These are phyloP conservation scores for Trachops cirrhosus DNA, from an alignment of 2,797 vertebrate species.

Conservation along the genomic window DNA sequence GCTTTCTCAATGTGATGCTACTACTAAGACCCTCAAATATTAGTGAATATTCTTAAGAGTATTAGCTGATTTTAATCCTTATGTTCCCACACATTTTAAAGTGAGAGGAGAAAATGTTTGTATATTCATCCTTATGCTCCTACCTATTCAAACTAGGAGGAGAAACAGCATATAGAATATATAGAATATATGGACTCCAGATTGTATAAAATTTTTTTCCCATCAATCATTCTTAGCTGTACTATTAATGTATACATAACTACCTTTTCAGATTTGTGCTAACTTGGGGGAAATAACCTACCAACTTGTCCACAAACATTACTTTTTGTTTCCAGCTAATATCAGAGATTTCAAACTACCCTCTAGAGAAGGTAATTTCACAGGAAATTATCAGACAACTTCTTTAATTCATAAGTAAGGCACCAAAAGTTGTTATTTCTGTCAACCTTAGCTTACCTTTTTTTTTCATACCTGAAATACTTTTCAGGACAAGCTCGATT, in stretches of 20 bases:
- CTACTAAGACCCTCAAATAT: neutral
- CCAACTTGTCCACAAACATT: neutral
- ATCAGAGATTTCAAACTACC: neutral
- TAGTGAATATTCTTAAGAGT: neutral
- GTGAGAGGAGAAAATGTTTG: neutral
- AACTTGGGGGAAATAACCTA: neutral
- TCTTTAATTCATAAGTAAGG: neutral
- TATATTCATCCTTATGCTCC: neutral
- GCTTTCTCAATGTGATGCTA: neutral
- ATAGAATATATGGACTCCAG: neutral
- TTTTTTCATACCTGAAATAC: neutral
- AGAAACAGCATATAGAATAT: neutral
- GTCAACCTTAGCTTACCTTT: neutral
- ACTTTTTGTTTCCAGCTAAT: neutral
- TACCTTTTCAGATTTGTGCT: neutral
- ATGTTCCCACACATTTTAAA: neutral
- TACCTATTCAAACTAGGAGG: neutral
- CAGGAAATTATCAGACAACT: neutral
- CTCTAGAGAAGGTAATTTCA: neutral
- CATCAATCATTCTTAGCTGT: neutral
- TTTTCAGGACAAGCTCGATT: neutral
- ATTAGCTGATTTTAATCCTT: neutral
- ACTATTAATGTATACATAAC: neutral
- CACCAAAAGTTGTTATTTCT: neutral
- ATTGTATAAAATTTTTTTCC: neutral